A percentile compares a stretch with the other conserved stretches of the same genome.
Conservation (phyloP, 2,797 vertebrate species). For the Sandelia bainsii region DNA sequence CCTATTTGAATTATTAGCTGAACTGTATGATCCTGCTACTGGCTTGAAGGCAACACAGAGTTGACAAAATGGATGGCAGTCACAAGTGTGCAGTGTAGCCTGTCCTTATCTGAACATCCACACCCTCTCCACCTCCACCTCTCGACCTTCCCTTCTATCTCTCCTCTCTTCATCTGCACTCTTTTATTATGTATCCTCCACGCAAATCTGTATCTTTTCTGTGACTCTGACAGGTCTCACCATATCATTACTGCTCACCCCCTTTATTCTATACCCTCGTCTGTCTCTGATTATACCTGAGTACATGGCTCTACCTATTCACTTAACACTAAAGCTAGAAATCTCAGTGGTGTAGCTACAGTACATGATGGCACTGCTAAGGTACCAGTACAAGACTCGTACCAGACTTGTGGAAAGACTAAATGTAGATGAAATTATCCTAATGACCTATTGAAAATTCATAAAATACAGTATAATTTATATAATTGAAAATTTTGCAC, state of each 20-base stretch:
- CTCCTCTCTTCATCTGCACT: slow-evolving; percentile 32
- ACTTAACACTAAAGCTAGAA: neutral
- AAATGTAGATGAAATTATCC: too few relatives aligned
- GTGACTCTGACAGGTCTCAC: slow-evolving; percentile 22
- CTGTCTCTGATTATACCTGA: slow-evolving; percentile 16
- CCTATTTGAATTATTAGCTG: slow-evolving; percentile 7
- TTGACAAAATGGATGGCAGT: slow-evolving; percentile 20
- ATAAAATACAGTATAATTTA: too few relatives aligned
- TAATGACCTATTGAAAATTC: too few relatives aligned
- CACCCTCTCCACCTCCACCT: slow-evolving; percentile 50
- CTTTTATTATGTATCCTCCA: slow-evolving; percentile 27
- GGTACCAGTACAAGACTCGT: neutral
- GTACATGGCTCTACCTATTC: neutral
- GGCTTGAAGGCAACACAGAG: neutral
- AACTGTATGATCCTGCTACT: neutral
- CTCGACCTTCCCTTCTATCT: slow-evolving; percentile 33
- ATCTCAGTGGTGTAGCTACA: slow-evolving; percentile 29
- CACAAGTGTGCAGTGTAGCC: slow-evolving; percentile 36
- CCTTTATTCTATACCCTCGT: slow-evolving; percentile 35
- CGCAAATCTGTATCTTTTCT: neutral
- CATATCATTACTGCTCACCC: slow-evolving; percentile 54
- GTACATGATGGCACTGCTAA: neutral
- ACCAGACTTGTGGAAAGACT: too few relatives aligned
- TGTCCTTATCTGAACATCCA: slow-evolving; percentile 55
- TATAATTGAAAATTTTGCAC: too few relatives aligned